Conservation (phyloP, 1,140 invertebrate genomes). For the Rhopalosiphum maidis region DNA sequence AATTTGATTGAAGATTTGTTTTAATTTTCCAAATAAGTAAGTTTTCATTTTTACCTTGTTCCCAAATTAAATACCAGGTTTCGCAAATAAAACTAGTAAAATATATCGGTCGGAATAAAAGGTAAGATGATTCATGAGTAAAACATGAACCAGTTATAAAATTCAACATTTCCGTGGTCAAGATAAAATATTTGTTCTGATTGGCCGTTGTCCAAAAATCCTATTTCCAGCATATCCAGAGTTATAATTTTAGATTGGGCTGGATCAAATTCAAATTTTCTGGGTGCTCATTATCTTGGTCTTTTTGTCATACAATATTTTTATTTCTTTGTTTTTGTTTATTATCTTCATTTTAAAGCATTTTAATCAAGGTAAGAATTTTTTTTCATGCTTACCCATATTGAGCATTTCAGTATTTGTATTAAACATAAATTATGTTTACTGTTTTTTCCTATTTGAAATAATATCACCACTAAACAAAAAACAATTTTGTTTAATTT, state of each 20-base stretch:
- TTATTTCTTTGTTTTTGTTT: not conserved
- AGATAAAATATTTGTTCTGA: constrained; percentile 53
- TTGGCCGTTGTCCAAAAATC: constrained; percentile 44
- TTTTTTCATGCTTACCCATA: not conserved
- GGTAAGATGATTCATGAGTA: constrained; percentile 39
- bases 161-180: constrained; percentile 34
- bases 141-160: constrained; percentile 38
- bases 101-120: not conserved
- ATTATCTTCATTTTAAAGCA: not conserved
- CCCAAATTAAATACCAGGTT: not conserved
- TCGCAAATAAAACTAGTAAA: not conserved
- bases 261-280: constrained; percentile 59
- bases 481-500: not conserved
- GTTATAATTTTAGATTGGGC: constrained; percentile 55
- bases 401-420: not conserved
- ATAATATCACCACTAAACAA: not conserved
- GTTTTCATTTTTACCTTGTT: not conserved
- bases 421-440: not conserved
- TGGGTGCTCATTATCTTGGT: not conserved
- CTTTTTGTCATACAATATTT: constrained; percentile 20
- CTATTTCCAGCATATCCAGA: constrained; percentile 58
- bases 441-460: not conserved
- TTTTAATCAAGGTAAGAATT: constrained; percentile 39
- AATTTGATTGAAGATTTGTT: constrained; percentile 27
- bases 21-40: constrained; percentile 30